A percentile compares a stretch with the other conserved stretches of the same genome.
Conservation (phyloP, 1,140 invertebrate genomes). For the Drosophila neocordata region DNA sequence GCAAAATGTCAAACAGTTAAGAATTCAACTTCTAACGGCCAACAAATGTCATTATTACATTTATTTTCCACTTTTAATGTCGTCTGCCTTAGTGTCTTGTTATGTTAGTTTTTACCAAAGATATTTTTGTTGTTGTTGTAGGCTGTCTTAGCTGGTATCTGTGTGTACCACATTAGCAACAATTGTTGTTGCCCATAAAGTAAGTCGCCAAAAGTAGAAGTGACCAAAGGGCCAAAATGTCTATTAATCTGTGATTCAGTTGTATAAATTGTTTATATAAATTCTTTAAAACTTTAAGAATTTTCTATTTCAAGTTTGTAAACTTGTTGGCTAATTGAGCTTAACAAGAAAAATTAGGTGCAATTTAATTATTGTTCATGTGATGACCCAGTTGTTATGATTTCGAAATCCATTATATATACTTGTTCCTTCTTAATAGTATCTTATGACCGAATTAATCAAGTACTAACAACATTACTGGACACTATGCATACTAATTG, state of each 20-base stretch:
- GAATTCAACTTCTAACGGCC: slow-evolving; percentile 76
- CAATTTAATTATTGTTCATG: too few species aligned
- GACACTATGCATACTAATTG: neutral
- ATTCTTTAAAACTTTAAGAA: too few species aligned
- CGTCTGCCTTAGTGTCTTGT: slow-evolving; percentile 64
- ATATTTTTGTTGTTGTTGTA: slow-evolving; percentile 31
- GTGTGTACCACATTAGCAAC: slow-evolving; percentile 42
- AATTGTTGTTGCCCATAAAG: slow-evolving; percentile 15
- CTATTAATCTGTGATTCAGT: neutral
- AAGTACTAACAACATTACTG: neutral
- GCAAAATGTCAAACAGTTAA: slow-evolving; percentile 83
- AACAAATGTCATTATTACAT: slow-evolving; percentile 79
- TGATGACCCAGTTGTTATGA: too few species aligned
- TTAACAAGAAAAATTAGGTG: too few species aligned
- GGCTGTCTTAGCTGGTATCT: slow-evolving; percentile 17
- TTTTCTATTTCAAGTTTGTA: too few species aligned
- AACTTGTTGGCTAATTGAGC: too few species aligned
- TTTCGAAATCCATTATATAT: too few species aligned
- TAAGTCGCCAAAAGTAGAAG: slow-evolving; percentile 25
- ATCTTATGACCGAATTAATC: slow-evolving; percentile 6
- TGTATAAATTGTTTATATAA: too few species aligned
- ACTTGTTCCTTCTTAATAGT: neutral
- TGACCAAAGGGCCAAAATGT: slow-evolving; percentile 8
- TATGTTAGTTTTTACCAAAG: too few species aligned
- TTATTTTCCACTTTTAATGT: slow-evolving; percentile 76